Conservation (phyloP, 1,140 invertebrate species). For the Trinorchestia longiramus region DNA sequence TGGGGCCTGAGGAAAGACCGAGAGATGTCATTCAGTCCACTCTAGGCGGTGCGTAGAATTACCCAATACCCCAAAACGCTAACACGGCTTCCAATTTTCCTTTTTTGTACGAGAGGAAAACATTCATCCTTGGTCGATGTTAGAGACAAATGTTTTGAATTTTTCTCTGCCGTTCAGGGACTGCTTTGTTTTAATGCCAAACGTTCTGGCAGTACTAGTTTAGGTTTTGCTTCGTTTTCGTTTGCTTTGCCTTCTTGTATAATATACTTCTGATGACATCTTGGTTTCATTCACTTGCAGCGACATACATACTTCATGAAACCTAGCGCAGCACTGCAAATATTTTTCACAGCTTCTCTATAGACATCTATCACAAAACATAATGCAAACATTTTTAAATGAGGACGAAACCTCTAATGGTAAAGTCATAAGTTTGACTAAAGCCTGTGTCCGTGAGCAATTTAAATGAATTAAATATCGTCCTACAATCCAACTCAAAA, state of each 20-base stretch:
- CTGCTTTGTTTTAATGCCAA: not conserved
- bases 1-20: not conserved
- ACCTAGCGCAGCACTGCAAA: too few species aligned
- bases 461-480: not conserved
- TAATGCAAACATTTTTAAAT: not conserved
- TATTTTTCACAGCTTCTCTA: too few species aligned
- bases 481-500: not conserved
- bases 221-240: not conserved
- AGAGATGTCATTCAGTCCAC: not conserved
- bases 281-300: not conserved
- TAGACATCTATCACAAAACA: too few species aligned
- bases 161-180: not conserved
- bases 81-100: not conserved
- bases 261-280: not conserved
- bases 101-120: not conserved
- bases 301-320: too few species aligned
- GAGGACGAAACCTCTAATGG: not conserved
- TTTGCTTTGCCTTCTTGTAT: not conserved
- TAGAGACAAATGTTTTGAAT: not conserved
- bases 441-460: not conserved
- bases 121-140: conserved; percentile 12
- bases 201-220: not conserved
- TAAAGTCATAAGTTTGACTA: not conserved
- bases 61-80: not conserved
- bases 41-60: not conserved